Evolutionary conservation across 2,888 invertebrate species (phyloP).

Genomic region (Cryptus armator): DNA sequence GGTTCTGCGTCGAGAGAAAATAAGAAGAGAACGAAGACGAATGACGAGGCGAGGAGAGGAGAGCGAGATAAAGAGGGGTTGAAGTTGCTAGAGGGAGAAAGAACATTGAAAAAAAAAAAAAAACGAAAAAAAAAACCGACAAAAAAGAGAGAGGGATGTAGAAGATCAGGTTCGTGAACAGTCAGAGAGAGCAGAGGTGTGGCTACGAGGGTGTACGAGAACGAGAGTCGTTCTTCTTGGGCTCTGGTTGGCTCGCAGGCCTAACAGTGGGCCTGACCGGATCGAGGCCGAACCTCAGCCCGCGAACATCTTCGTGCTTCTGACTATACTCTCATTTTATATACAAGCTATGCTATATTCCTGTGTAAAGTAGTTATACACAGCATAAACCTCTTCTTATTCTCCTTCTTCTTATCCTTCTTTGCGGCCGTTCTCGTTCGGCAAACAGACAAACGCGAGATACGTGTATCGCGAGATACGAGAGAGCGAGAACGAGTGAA

Average conservation of each 20-base stretch:
- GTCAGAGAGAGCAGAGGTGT: constrained; percentile 81
- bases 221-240: constrained; percentile 79
- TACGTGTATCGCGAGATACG: constrained; percentile 13
- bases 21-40: constrained; percentile 57
- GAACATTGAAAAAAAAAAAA: constrained; percentile 20
- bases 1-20: constrained; percentile 30
- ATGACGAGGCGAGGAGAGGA: constrained; percentile 49
- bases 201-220: constrained; percentile 82
- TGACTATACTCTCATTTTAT: constrained; percentile 56
- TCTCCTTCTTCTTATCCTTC: constrained; percentile 63
- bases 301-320: constrained; percentile 59
- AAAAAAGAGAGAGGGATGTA: constrained; percentile 53
- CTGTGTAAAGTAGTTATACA: constrained; percentile 1
- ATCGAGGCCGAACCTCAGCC: constrained; percentile 70
- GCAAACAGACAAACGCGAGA: constrained; percentile 54
- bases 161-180: constrained; percentile 64
- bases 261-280: constrained; percentile 82
- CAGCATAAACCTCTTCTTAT: constrained; percentile 47
- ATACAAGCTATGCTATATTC: constrained; percentile 35
- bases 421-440: constrained; percentile 70
- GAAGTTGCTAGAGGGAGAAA: constrained; percentile 31
- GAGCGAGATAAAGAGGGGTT: constrained; percentile 22
- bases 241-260: constrained; percentile 83
- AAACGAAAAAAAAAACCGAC: constrained; percentile 13
- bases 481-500: constrained; percentile 19